Percentiles rank a stretch among this genome's conserved stretches.
Conservation (phyloP, 2,888 invertebrate species). For the Adineta ricciae region DNA sequence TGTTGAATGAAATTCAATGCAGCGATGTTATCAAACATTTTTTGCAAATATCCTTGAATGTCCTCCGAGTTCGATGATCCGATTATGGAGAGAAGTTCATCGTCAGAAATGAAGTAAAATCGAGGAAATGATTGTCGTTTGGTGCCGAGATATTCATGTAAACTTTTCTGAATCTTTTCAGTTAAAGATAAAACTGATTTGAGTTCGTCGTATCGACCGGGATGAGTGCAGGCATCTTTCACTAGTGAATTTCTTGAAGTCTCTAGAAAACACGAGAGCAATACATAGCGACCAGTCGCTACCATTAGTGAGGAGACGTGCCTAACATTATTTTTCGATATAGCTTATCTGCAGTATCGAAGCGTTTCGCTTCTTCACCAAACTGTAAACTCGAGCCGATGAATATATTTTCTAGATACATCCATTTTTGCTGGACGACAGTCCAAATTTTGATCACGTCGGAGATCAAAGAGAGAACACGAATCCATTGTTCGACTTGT, state of each 20-base stretch:
- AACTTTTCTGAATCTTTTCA: conserved; percentile 78
- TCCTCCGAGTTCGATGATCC: conserved; percentile 72
- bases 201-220: conserved; percentile 67
- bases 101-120: conserved; percentile 86
- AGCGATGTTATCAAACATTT: conserved; percentile 86
- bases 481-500: conserved; percentile 76
- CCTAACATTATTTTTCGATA: conserved; percentile 76
- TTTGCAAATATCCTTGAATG: conserved; percentile 83
- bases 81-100: conserved; percentile 75
- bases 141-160: conserved; percentile 76
- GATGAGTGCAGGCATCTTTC: conserved; percentile 65
- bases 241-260: conserved; percentile 61
- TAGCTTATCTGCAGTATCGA: conserved; percentile 72
- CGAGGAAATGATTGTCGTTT: conserved; percentile 77
- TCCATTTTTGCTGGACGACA: conserved; percentile 75
- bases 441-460: conserved; percentile 68
- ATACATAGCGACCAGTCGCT: too few relatives aligned
- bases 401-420: conserved; percentile 63
- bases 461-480: conserved; percentile 64
- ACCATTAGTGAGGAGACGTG: conserved; percentile 53
- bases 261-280: not conserved
- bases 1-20: conserved; percentile 60
- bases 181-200: conserved; percentile 63
- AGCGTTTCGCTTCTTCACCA: conserved; percentile 77
- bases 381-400: conserved; percentile 55